Evolutionary conservation across 2,113 vertebrate genomes (phyloP).

Genomic region (Garra rufa): DNA sequence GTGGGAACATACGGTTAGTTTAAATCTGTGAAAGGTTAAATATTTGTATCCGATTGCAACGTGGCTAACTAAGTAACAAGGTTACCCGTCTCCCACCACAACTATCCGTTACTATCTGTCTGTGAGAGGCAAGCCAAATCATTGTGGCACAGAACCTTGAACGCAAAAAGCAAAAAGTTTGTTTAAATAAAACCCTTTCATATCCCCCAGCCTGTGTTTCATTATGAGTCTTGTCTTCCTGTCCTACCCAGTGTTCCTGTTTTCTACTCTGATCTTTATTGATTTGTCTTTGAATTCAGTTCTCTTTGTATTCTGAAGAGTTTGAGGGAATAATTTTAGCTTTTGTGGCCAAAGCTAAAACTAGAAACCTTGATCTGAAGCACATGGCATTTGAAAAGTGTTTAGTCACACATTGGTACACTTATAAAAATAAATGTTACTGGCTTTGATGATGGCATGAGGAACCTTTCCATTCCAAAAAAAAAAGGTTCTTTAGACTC

Average conservation of each 20-base stretch:
- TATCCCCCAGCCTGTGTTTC: not conserved
- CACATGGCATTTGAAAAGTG: not conserved
- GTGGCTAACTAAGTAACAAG: not conserved
- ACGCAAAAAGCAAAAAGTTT: not conserved
- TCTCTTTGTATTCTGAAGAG: not conserved
- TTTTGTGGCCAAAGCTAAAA: conserved; percentile 2
- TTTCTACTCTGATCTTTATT: conserved; percentile 31
- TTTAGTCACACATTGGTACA: not conserved
- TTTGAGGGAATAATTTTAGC: conserved; percentile 6
- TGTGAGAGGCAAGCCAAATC: not conserved
- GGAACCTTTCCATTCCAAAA: not conserved
- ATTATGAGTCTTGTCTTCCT: not conserved
- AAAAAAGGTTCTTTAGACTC: not conserved
- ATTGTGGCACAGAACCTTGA: not conserved
- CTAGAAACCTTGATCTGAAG: conserved; percentile 1
- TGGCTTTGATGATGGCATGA: not conserved
- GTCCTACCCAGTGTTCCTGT: conserved; percentile 7
- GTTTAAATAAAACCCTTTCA: conserved; percentile 1
- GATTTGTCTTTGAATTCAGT: conserved; percentile 5
- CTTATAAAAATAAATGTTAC: not conserved
- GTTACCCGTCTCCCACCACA: conserved; percentile 15
- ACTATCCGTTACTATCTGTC: conserved; percentile 2
- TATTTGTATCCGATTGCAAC: conserved; percentile 17
- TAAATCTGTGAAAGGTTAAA: not conserved
- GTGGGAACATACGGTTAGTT: not conserved